These are phyloP conservation scores for Drosophila neotestacea DNA, from an alignment of 2,888 invertebrate species.

Conservation along the genomic window DNA sequence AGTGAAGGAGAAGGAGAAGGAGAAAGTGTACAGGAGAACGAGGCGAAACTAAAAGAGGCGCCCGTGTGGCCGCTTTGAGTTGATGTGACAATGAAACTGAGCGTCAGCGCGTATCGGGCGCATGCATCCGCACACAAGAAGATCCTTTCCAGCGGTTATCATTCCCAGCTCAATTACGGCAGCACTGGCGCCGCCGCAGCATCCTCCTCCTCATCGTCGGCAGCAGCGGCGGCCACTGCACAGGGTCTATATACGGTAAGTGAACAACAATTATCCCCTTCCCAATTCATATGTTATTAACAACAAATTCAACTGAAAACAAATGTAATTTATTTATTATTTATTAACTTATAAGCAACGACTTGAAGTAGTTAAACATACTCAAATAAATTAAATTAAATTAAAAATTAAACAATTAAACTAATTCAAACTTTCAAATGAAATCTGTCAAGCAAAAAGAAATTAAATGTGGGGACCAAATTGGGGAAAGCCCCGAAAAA, in stretches of 20 bases:
- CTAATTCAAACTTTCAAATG: no score
- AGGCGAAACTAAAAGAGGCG: slow-evolving; percentile 20
- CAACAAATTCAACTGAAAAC: no score
- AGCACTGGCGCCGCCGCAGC: slow-evolving; percentile 89
- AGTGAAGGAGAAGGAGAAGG: background rate
- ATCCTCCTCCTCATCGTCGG: slow-evolving; percentile 86
- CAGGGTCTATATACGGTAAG: slow-evolving; percentile 87
- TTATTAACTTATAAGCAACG: no score
- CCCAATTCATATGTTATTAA: no score
- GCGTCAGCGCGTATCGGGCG: slow-evolving; percentile 94
- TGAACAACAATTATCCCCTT: slow-evolving; percentile 14
- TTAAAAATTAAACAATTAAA: no score
- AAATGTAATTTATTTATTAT: no score
- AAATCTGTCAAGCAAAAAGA: no score
- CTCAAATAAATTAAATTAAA: no score
- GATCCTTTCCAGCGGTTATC: slow-evolving; percentile 92
- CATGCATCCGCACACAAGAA: slow-evolving; percentile 95
- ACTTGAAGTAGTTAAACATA: no score
- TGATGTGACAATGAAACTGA: slow-evolving; percentile 90
- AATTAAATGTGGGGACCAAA: no score
- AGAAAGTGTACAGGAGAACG: background rate
- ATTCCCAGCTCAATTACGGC: slow-evolving; percentile 91
- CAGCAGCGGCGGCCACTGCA: slow-evolving; percentile 76
- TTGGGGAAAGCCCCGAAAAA: no score
- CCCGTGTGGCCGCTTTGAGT: slow-evolving; percentile 47